Conservation (phyloP, 2,888 invertebrate species). For the Stomorhina lunata region DNA sequence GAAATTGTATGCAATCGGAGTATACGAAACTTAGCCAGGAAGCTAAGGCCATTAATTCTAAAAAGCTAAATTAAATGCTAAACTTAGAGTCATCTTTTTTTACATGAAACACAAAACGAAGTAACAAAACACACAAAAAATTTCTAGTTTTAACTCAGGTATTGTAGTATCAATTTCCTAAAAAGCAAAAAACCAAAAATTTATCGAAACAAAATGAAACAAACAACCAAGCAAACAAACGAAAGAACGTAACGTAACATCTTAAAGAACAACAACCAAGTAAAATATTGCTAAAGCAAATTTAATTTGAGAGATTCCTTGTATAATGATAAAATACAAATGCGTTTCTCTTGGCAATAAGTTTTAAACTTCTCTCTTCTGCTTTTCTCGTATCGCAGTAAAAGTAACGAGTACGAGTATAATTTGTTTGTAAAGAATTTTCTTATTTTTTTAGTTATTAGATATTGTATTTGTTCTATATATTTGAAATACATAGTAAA, state of each 20-base stretch:
- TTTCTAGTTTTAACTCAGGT: constrained; percentile 63
- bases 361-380: constrained; percentile 25
- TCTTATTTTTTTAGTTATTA: constrained; percentile 49
- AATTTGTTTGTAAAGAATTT: constrained; percentile 39
- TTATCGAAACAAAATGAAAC: constrained; percentile 35
- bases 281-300: constrained; percentile 11
- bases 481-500: constrained; percentile 55
- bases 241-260: not conserved
- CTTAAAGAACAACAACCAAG: not conserved
- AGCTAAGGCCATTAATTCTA: constrained; percentile 67
- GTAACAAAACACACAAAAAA: not conserved
- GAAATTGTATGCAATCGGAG: constrained; percentile 84
- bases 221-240: not conserved
- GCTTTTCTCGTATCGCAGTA: constrained; percentile 32
- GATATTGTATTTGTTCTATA: constrained; percentile 57
- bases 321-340: not conserved
- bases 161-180: constrained; percentile 55
- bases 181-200: constrained; percentile 1
- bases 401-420: constrained; percentile 27
- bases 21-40: constrained; percentile 82
- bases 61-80: constrained; percentile 68
- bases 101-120: constrained; percentile 1
- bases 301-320: not conserved
- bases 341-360: constrained; percentile 2
- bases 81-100: constrained; percentile 19